Percentiles rank a stretch among this genome's conserved stretches.
Evolutionary conservation across 2,113 vertebrate genomes (phyloP).

Genomic region (Geococcyx californianus): DNA sequence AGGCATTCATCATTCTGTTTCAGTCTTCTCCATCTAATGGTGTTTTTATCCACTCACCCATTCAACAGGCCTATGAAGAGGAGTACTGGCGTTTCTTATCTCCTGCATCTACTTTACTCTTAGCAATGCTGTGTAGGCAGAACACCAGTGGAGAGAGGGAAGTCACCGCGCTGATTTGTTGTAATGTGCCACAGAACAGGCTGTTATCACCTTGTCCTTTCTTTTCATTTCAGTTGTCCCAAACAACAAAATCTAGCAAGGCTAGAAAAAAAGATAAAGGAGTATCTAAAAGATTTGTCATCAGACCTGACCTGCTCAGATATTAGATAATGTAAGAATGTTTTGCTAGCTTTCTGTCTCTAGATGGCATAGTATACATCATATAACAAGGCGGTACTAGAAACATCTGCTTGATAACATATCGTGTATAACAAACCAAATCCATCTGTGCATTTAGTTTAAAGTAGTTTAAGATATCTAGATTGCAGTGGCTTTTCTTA

Average conservation of each 20-base stretch:
- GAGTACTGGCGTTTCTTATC: not conserved
- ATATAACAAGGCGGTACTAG: not conserved
- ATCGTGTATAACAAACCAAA: not conserved
- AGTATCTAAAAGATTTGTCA: not conserved
- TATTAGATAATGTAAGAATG: rapidly evolving
- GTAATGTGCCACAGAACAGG: not conserved
- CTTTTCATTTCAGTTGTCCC: not conserved
- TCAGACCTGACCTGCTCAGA: not conserved
- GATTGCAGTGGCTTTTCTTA: not conserved
- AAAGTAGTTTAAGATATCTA: not conserved
- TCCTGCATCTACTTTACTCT: not conserved
- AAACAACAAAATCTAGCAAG: not conserved
- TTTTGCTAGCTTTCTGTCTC: not conserved
- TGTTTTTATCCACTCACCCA: not conserved
- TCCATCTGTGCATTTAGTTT: not conserved
- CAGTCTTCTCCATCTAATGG: not conserved
- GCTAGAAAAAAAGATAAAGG: not conserved
- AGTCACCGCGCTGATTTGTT: rapidly evolving
- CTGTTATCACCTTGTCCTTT: not conserved
- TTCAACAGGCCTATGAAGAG: not conserved
- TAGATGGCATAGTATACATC: not conserved
- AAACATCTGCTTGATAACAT: not conserved
- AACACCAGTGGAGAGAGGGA: rapidly evolving
- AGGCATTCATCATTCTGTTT: not conserved
- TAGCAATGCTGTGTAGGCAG: rapidly evolving